A percentile compares a stretch with the other conserved stretches of the same genome.
Evolutionary conservation across 2,888 invertebrate genomes (phyloP).

Genomic region (Gryllus longicercus): DNA sequence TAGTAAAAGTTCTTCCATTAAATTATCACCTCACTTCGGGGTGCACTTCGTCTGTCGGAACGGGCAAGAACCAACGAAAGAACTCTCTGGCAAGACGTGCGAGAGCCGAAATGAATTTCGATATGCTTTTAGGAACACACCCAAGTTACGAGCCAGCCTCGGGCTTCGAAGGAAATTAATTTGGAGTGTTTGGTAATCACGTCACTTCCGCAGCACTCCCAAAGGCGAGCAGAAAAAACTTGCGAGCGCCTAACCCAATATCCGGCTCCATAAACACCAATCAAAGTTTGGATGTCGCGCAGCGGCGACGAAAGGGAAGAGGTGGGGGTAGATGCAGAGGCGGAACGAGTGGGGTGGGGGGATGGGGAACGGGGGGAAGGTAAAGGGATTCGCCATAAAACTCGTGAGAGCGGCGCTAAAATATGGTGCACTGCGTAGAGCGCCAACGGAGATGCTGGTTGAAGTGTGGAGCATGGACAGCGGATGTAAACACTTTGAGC

Average conservation of each 20-base stretch:
- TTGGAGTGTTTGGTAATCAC: background rate
- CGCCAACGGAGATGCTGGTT: too few species aligned
- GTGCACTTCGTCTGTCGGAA: too few species aligned
- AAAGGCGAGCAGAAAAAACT: background rate
- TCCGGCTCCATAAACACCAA: constrained; percentile 17
- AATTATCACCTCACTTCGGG: too few species aligned
- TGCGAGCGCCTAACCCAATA: background rate
- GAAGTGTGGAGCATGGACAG: too few species aligned
- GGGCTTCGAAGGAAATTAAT: background rate
- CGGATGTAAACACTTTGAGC: too few species aligned
- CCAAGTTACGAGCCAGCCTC: background rate
- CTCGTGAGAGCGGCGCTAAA: too few species aligned
- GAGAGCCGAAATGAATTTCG: background rate
- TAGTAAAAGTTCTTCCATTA: too few species aligned
- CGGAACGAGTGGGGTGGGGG: background rate
- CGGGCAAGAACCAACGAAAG: too few species aligned
- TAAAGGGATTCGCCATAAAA: background rate
- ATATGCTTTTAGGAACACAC: constrained; percentile 6
- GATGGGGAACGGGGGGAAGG: background rate
- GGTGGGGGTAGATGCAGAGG: background rate
- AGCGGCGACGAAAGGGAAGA: background rate
- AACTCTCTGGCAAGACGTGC: background rate
- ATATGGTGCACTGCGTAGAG: too few species aligned
- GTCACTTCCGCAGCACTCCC: background rate
- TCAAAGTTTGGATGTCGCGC: background rate